Evolutionary conservation across 2,888 invertebrate species (phyloP), one percentile per base, ranked within the genome.

Genomic region (Ypsolopha scabrella): DNA sequence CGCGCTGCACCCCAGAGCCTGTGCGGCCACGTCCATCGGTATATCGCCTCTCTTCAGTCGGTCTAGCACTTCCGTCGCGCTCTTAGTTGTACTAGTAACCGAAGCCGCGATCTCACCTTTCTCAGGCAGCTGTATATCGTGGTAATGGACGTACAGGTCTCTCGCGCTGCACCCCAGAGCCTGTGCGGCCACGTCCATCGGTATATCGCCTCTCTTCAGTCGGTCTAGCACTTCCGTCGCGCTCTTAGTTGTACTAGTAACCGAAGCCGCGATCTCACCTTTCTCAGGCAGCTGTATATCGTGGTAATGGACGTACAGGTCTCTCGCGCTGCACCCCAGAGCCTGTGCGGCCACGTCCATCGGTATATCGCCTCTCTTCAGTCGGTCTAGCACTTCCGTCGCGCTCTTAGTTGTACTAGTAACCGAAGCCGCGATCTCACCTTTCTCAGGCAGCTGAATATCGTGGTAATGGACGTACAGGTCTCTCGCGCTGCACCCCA

Each of bases 401-500:
- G 93, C 92, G 0, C 92, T 92, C 60, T 93, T 38, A 13, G 48
- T 43, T 48, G 36, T 37, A 11, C 6, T 24, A 7, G 39, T 45
- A n/a, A 35, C 35, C 14, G 7, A 38, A 38, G 38, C 38, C 2
- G 6, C 24, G 4, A 11, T 3, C 48, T 51, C 50, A 72, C 73
- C 70, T 61, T 71, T 70, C 1, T 75, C 72, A 0, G 62, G 54
- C 7, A 59, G 55, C 0, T 68, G 61, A 13, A 74, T 64, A 52
- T 80, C 80, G 0, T 75, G 72, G 44, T 81, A 64, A 66, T 93
- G 93, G 35, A 92, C 92, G 3, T 93, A 91, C 49, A 94, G 78
- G 56, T 92, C 92, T 60, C 90, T 90, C 53, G 92, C 92, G 55
- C 92, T 91, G 50, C 94, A 93, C 59, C 93, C 93, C 37, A 94